These are phyloP conservation scores for Cricetomys ansorgei DNA, from an alignment of 2,113 vertebrate genomes.

Conservation along the genomic window DNA sequence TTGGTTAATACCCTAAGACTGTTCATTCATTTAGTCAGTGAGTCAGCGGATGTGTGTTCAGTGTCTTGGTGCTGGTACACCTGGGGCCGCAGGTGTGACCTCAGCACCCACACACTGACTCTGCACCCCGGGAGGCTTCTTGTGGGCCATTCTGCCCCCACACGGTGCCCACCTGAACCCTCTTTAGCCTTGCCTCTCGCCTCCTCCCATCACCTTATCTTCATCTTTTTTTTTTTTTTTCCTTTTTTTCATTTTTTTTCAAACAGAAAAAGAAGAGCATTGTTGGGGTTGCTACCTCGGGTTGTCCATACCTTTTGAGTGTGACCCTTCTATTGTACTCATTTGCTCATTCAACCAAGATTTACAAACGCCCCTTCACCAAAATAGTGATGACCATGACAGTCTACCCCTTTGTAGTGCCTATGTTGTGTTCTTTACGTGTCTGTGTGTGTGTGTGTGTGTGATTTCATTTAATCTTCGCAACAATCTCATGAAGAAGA, in stretches of 20 bases:
- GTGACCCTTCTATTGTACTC: not conserved
- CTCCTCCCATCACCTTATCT: not conserved
- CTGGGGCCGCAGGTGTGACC: not conserved
- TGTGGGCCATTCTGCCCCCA: not conserved
- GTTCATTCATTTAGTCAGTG: constrained; percentile 66
- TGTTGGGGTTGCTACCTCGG: not conserved
- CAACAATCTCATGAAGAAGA: not conserved
- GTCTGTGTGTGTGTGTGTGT: no score
- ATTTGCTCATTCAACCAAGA: not conserved
- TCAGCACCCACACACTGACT: not conserved
- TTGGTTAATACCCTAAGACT: constrained; percentile 35
- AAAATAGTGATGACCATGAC: not conserved
- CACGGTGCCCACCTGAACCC: not conserved
- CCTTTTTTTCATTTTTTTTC: not conserved
- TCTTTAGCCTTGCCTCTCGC: not conserved
- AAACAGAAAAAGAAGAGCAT: not conserved
- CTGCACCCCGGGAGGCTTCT: not conserved
- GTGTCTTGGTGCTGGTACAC: not conserved
- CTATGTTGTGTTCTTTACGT: not conserved
- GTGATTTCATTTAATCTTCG: not conserved
- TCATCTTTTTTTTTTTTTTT: not conserved
- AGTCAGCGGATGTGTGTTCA: constrained; percentile 45
- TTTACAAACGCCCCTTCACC: not conserved
- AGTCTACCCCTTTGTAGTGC: not conserved
- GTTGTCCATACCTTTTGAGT: not conserved